These are phyloP conservation scores for Alloscopus bannaensis DNA, from an alignment of 2,888 invertebrate genomes.

Conservation along the genomic window DNA sequence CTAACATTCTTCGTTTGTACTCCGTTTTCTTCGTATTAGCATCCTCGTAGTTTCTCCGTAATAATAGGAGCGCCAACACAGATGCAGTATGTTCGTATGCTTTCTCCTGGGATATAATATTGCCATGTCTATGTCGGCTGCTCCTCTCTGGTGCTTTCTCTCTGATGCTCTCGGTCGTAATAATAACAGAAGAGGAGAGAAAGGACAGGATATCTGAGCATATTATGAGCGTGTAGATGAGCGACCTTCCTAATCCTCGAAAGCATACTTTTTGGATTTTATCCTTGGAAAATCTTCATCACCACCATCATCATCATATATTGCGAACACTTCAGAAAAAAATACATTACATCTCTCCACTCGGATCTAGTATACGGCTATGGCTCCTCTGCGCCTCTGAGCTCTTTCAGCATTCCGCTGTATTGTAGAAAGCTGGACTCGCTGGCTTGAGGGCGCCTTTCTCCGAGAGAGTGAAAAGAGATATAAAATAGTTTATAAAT, in stretches of 20 bases:
- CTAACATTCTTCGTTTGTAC: neutral
- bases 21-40: constrained; percentile 1
- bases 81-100: neutral
- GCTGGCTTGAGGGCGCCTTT: neutral
- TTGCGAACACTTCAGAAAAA: too few species aligned
- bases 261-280: constrained; percentile 33
- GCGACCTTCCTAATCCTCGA: constrained; percentile 59
- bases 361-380: neutral
- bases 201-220: constrained; percentile 28
- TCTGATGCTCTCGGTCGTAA: constrained; percentile 1
- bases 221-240: constrained; percentile 54
- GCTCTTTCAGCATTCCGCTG: neutral
- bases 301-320: constrained; percentile 5
- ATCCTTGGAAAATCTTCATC: constrained; percentile 29
- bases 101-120: too few species aligned
- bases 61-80: too few species aligned
- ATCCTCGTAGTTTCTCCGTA: neutral
- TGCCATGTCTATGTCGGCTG: too few species aligned
- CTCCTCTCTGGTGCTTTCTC: too few species aligned
- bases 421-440: neutral
- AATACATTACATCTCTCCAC: neutral
- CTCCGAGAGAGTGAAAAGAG: neutral
- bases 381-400: neutral
- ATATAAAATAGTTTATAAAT: constrained; percentile 2
- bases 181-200: constrained; percentile 9